A percentile compares a stretch with the other conserved stretches of the same genome.
Conservation (phyloP, 2,797 vertebrate genomes). For the Phataginus tetradactyla region DNA sequence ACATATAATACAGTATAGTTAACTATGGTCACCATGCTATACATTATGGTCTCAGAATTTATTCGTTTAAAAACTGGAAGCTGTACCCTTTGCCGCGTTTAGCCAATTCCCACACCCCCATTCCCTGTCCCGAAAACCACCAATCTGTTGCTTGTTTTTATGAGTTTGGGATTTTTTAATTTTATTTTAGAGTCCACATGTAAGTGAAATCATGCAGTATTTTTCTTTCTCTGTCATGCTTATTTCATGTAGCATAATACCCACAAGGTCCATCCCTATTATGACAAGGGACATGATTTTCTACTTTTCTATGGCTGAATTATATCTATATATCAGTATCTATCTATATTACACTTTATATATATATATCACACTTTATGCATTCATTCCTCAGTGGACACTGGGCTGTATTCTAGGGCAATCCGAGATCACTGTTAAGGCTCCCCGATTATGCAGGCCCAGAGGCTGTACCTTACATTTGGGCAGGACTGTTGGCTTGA, state of each 20-base stretch:
- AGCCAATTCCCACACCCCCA: background rate
- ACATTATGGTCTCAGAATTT: background rate
- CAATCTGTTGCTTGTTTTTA: background rate
- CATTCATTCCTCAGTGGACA: too few species aligned
- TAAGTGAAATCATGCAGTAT: background rate
- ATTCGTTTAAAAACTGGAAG: background rate
- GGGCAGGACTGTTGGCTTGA: background rate
- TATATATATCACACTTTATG: too few species aligned
- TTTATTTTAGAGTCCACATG: background rate
- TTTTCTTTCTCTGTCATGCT: background rate
- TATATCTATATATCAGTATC: too few species aligned
- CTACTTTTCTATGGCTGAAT: background rate
- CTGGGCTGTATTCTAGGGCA: background rate
- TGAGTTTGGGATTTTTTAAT: background rate
- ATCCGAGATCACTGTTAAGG: background rate
- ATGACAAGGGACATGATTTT: background rate
- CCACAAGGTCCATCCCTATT: background rate
- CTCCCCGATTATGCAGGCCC: background rate
- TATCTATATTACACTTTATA: too few species aligned
- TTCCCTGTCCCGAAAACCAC: background rate
- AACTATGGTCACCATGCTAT: background rate
- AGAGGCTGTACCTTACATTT: background rate
- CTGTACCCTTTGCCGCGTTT: background rate
- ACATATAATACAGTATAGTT: background rate
- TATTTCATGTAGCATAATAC: background rate